These are phyloP conservation scores for Tetraodon nigroviridis DNA, from an alignment of 2,113 vertebrate species.

Conservation along the genomic window DNA sequence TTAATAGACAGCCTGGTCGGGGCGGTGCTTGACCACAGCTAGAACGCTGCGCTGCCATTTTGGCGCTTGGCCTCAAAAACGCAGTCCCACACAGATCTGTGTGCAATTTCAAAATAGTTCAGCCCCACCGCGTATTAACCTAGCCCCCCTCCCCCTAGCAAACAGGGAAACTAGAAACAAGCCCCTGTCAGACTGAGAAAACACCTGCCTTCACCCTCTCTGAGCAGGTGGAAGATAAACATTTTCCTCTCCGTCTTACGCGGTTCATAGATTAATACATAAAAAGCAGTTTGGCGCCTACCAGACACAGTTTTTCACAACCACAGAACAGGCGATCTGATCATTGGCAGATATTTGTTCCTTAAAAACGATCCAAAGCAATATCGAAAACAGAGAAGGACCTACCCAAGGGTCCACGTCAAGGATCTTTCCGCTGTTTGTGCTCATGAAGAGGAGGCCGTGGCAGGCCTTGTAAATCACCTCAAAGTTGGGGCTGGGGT, in stretches of 20 bases:
- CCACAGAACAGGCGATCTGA: constrained; percentile 31
- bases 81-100: constrained; percentile 62
- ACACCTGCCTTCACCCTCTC: constrained; percentile 55
- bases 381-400: constrained; percentile 1
- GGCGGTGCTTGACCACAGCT: constrained; percentile 75
- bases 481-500: constrained; percentile 81
- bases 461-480: constrained; percentile 77
- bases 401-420: constrained; percentile 83
- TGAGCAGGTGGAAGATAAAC: constrained; percentile 60
- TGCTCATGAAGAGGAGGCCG: constrained; percentile 83
- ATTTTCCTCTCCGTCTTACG: constrained; percentile 24
- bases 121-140: constrained; percentile 34
- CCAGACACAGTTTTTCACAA: constrained; percentile 34
- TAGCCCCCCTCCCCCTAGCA: constrained; percentile 31
- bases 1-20: constrained; percentile 74
- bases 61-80: constrained; percentile 64
- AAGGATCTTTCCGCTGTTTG: constrained; percentile 78
- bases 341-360: constrained; percentile 30
- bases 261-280: background rate
- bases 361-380: constrained; percentile 19
- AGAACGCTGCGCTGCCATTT: constrained; percentile 68
- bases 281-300: background rate
- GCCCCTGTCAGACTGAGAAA: constrained; percentile 46
- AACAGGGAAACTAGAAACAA: constrained; percentile 36
- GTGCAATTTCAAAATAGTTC: constrained; percentile 72